Base-by-base conservation (phyloP, 2,113 vertebrate genomes). In the Scortum barcoo region DNA sequence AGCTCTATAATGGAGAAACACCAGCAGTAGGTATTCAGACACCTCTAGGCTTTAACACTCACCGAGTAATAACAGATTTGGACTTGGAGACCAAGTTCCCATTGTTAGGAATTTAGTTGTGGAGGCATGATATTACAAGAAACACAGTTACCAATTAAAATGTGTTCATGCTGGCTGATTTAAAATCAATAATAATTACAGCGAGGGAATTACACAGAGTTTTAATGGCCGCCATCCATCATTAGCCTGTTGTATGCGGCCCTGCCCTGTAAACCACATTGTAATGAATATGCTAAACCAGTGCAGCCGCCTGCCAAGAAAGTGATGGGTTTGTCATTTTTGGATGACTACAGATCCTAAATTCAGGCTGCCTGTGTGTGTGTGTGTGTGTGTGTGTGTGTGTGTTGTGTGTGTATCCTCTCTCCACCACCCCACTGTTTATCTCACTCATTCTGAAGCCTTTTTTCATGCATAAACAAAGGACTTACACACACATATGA, bases 221-320 rank as follows among this genome's bases (percentile, higher is more conserved):
- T 76, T 73, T 83, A 87, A 90, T 91, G 82, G 75, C 73, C 42
- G 16, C 60, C 78, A 79, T 87, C 78, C 72, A 86, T 88, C 89
- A 84, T 86, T 87, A 81, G 68, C 28, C 57, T 66, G 58, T 87
- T 86, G 81, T 87, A 44, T 88, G 81, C 66, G 58, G 81, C 70
- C 51, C 42, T 60, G 46, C 40, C 26, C 71, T 76, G 69, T 80
- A 80, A 86, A 81, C 66, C 81, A 73, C 86, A 76, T 24, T 85
- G 72, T 81, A 83, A 91, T 87, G 60, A 92, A 89, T 84, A 90
- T 89, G 87, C 61, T 90, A 87, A 93, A 90, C 40, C 65, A 51
- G n/a, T 68, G 28, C 40, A 57, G 17, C 53, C 33, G 26, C 44
- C 68, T 82, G 81, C 88, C 89, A 88, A 85, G 56, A 79, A 76